phyloP scores from a whole-genome alignment of 1,140 invertebrate species.

The Lethocerus indicus region DNA sequence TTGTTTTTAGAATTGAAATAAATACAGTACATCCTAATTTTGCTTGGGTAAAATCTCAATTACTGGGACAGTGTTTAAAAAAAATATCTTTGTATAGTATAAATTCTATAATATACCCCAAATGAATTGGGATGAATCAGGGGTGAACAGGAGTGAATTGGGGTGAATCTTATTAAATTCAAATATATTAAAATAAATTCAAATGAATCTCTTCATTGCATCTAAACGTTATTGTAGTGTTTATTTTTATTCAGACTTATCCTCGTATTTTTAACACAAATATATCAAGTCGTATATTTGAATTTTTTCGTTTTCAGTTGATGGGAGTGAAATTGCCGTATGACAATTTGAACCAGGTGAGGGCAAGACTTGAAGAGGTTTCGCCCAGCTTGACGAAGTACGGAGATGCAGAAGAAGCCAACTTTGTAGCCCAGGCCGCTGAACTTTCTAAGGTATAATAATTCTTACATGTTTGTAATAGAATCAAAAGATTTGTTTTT shows the following conservation, averaged over 20 bases:
- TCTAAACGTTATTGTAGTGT: background rate
- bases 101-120: too few relatives aligned
- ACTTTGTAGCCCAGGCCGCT: slow-evolving; percentile 61
- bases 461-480: slow-evolving; percentile 1
- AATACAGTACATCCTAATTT: too few relatives aligned
- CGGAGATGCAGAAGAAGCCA: slow-evolving; percentile 64
- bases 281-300: slow-evolving; percentile 6
- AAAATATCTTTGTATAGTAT: too few relatives aligned
- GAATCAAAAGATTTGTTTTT: background rate
- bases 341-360: slow-evolving; percentile 72
- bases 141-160: too few relatives aligned
- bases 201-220: too few relatives aligned
- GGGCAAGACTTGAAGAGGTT: slow-evolving; percentile 62
- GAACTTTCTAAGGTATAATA: slow-evolving; percentile 41
- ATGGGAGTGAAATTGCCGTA: slow-evolving; percentile 71
- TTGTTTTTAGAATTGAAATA: too few relatives aligned
- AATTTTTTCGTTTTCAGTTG: slow-evolving; percentile 34
- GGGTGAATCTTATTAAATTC: too few relatives aligned
- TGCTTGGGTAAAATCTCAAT: too few relatives aligned
- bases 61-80: too few relatives aligned
- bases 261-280: slow-evolving; percentile 5
- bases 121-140: too few relatives aligned
- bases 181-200: too few relatives aligned
- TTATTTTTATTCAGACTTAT: background rate
- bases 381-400: slow-evolving; percentile 77